phyloP scores from a whole-genome alignment of 2,113 vertebrate genomes.

The Pygoscelis adeliae region DNA sequence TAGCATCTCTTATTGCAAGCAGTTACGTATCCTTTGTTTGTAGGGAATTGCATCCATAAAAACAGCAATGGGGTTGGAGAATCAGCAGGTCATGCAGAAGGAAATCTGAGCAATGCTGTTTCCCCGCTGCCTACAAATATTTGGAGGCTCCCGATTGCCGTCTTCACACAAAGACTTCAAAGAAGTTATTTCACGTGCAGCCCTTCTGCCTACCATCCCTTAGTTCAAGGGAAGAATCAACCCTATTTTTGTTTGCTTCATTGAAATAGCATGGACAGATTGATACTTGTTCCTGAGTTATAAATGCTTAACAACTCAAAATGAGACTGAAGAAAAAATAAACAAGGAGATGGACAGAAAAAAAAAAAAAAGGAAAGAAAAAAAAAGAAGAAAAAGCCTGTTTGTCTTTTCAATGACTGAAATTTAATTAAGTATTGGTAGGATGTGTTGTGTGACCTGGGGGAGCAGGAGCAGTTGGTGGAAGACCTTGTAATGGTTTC shows the following conservation, averaged over 20 bases:
- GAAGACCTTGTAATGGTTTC: not conserved
- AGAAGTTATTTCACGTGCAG: not conserved
- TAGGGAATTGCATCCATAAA: not conserved
- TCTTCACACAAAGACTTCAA: not conserved
- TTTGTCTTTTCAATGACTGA: not conserved
- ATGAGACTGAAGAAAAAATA: constrained; percentile 13
- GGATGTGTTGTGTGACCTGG: not conserved
- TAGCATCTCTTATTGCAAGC: not conserved
- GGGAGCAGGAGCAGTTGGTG: not conserved
- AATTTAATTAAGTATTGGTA: constrained; percentile 21
- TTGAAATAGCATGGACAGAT: not conserved
- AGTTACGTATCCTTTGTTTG: not conserved
- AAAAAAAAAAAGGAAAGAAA: not conserved
- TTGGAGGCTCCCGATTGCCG: not conserved
- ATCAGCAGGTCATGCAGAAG: not conserved
- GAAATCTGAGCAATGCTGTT: not conserved
- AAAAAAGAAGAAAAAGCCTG: not conserved
- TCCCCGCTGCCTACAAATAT: not conserved
- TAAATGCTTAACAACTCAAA: constrained; percentile 33
- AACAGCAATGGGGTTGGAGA: not conserved
- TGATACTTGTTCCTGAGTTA: not conserved
- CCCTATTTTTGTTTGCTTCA: not conserved
- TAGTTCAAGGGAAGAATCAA: not conserved
- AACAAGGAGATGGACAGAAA: not conserved
- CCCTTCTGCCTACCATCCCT: not conserved